Evolutionary conservation across 2,113 vertebrate species (phyloP).

Genomic region (Dasyprocta punctata): DNA sequence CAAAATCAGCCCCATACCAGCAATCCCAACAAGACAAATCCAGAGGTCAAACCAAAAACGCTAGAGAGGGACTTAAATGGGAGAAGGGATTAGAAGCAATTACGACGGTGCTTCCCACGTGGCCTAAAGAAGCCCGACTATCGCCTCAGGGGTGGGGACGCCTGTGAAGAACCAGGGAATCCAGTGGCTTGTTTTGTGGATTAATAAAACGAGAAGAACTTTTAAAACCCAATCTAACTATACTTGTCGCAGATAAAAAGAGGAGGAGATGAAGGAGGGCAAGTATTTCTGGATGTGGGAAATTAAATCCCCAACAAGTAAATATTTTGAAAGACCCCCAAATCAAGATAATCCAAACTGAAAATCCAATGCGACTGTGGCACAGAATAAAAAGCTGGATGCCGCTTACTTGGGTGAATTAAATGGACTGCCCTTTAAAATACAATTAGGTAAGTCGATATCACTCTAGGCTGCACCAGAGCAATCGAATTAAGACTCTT

Average conservation of each 20-base stretch:
- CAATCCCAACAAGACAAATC: neutral
- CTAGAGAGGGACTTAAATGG: neutral
- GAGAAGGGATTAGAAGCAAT: neutral
- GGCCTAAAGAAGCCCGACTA: neutral
- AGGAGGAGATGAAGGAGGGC: neutral
- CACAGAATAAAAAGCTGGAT: neutral
- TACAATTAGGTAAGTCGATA: neutral
- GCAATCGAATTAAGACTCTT: conserved; percentile 12
- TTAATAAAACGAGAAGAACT: conserved; percentile 12
- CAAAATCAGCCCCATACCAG: neutral
- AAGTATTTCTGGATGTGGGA: neutral
- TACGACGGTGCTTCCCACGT: no score
- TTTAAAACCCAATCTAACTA: conserved; percentile 20
- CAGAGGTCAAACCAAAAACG: neutral
- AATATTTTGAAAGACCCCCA: conserved; percentile 19
- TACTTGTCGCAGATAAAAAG: conserved; percentile 5
- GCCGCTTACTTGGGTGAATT: neutral
- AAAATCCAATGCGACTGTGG: neutral
- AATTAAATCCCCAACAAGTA: neutral
- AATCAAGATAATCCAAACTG: neutral
- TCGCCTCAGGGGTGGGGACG: neutral
- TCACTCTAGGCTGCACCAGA: neutral
- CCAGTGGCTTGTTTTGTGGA: neutral
- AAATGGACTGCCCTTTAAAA: conserved; percentile 8
- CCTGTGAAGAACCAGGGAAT: neutral